phyloP scores from a whole-genome alignment of 2,113 vertebrate genomes.

The Ameiurus melas region DNA sequence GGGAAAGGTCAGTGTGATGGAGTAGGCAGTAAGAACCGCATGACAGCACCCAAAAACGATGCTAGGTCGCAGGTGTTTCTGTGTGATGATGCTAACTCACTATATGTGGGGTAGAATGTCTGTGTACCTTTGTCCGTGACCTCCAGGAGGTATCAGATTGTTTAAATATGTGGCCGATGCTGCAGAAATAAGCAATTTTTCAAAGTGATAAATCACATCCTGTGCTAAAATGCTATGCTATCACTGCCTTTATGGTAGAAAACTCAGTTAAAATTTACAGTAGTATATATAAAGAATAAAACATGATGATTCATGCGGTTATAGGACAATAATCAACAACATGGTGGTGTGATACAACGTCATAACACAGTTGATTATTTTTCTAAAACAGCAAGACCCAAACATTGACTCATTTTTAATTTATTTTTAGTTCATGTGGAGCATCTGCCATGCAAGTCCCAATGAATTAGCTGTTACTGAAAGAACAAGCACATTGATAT shows the following conservation, averaged over 20 bases:
- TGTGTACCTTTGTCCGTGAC: slow-evolving; percentile 36
- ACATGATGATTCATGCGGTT: background rate
- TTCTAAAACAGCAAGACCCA: background rate
- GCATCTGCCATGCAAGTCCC: background rate
- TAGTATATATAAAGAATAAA: background rate
- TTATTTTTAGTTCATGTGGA: background rate
- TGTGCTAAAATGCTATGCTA: background rate
- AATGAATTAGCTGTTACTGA: background rate
- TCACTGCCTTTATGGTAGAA: background rate
- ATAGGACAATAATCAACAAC: background rate
- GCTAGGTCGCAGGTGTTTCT: slow-evolving; percentile 26
- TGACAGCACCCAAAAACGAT: slow-evolving; percentile 13
- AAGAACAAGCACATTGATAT: background rate
- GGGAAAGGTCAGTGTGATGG: slow-evolving; percentile 38
- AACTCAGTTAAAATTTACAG: background rate
- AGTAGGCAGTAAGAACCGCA: background rate
- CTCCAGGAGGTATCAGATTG: slow-evolving; percentile 50
- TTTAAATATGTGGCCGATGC: slow-evolving; percentile 36
- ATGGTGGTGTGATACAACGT: background rate
- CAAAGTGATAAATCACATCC: slow-evolving; percentile 19
- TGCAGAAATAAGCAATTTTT: slow-evolving; percentile 2
- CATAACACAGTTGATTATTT: background rate
- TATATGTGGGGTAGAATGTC: slow-evolving; percentile 5
- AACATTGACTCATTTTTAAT: background rate
- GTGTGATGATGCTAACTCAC: slow-evolving; percentile 14